These are phyloP conservation scores for Dastarcus helophoroides DNA, from an alignment of 2,888 invertebrate species.

Conservation along the genomic window DNA sequence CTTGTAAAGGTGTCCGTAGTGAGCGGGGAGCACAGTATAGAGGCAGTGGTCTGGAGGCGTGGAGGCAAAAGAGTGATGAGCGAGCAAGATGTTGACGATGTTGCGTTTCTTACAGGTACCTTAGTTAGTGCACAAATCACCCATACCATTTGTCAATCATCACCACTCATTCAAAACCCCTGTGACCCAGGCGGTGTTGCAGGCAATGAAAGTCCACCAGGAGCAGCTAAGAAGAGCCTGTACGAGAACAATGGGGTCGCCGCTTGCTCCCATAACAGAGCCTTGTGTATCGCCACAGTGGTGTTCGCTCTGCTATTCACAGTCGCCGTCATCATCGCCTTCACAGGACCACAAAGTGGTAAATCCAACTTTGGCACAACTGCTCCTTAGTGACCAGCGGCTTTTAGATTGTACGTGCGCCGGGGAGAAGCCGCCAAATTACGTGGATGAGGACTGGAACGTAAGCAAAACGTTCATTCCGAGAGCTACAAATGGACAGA, in stretches of 20 bases:
- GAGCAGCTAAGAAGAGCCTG: conserved; percentile 52
- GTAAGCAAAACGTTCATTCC: conserved; percentile 51
- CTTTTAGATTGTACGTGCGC: conserved; percentile 57
- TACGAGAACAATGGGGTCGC: conserved; percentile 69
- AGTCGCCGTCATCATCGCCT: conserved; percentile 78
- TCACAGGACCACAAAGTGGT: conserved; percentile 81
- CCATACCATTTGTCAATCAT: conserved; percentile 21
- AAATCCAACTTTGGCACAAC: conserved; percentile 20
- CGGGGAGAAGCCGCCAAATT: conserved; percentile 51
- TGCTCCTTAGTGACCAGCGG: too few relatives aligned
- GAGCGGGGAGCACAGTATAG: conserved; percentile 37
- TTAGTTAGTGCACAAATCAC: conserved; percentile 27
- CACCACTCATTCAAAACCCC: conserved; percentile 33
- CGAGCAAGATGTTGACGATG: conserved; percentile 86
- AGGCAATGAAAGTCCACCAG: conserved; percentile 51
- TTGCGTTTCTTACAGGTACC: conserved; percentile 80
- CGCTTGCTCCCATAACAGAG: conserved; percentile 77
- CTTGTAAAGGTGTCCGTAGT: conserved; percentile 39
- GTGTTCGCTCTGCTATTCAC: conserved; percentile 71
- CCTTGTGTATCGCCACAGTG: conserved; percentile 67
- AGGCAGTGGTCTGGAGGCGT: conserved; percentile 41
- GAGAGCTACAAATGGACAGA: conserved; percentile 60
- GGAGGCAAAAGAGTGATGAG: conserved; percentile 54
- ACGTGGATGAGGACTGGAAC: conserved; percentile 51
- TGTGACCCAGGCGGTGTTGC: conserved; percentile 39